Base-by-base conservation (phyloP, 2,113 vertebrate species). In the Petrocephalus microphthalmus region DNA sequence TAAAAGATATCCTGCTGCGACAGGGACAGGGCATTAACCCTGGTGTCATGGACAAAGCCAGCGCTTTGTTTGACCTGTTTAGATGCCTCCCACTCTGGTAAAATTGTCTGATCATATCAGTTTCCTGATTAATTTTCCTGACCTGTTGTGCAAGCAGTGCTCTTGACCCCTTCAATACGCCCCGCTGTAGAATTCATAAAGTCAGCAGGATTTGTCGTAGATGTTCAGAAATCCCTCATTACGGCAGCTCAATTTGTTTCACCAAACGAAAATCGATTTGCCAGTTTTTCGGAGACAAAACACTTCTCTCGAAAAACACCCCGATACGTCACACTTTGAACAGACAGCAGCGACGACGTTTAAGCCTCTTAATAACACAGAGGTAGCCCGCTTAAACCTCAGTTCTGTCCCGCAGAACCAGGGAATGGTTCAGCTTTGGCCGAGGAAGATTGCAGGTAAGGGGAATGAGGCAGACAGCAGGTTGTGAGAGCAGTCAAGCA, bases 81-180 rank as follows among this genome's bases (percentile, higher is more conserved):
- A 87, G 17, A 71, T 47, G 60, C 64, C 86, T 19, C 37, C 60
- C n/a, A 51, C 57, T 67, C 20, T 49, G 60, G 42, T 47, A 67
- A 52, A 87, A 25, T 78, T 84, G 82, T 25, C 57, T 87, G 57
- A 87, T 64, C 57, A 87, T 49, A 84, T 84, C 82, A 19, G 74
- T 67, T 84, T 82, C 45, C 74, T 56, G 54, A 52, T 89, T 89
- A 42, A 57, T 82, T 52, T 82, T 67, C 52, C 87, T 84, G 86
- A 78, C 85, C 89, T 89, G 83, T 82, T 91, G 92, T 91, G 82
- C 82, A 60, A 90, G 87, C 91, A 91, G 90, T 91, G 84, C 71
- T 78, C 71, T 78, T 78, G 71, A 78, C 71, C 71, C 37, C 71
- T 78, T 78, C 33, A 42, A 37, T 6, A 78, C 33, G 11, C 33